A percentile compares a stretch with the other conserved stretches of the same genome.
phyloP scores from a whole-genome alignment of 1,140 invertebrate species.

The Trichoplusia ni region DNA sequence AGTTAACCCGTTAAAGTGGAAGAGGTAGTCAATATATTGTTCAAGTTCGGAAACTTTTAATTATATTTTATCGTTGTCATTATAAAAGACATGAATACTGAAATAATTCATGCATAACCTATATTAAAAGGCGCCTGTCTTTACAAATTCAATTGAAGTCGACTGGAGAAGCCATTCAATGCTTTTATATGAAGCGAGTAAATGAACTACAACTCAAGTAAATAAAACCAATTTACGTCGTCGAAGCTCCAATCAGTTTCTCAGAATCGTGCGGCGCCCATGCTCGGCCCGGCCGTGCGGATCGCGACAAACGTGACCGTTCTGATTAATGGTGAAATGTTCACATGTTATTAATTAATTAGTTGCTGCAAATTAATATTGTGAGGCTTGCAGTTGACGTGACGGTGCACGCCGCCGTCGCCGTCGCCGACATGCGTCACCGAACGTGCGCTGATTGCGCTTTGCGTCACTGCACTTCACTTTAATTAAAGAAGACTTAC shows the following conservation, averaged over 20 bases:
- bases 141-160: slow-evolving; percentile 26
- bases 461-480: slow-evolving; percentile 47
- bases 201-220: slow-evolving; percentile 28
- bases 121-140: not conserved
- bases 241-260: slow-evolving; percentile 30
- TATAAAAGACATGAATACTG: not conserved
- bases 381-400: slow-evolving; percentile 70
- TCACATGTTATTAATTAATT: slow-evolving; percentile 75
- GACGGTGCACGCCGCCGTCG: slow-evolving; percentile 41
- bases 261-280: not conserved
- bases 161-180: slow-evolving; percentile 20
- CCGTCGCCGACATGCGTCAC: slow-evolving; percentile 42
- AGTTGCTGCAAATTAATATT: slow-evolving; percentile 70
- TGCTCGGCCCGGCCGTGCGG: slow-evolving; percentile 4
- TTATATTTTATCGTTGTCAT: slow-evolving; percentile 5
- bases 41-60: not conserved
- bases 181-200: slow-evolving; percentile 18
- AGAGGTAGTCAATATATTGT: not conserved
- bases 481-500: slow-evolving; percentile 73
- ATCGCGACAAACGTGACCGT: slow-evolving; percentile 44
- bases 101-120: not conserved
- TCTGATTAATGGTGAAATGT: slow-evolving; percentile 65
- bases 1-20: not conserved
- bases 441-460: slow-evolving; percentile 39
- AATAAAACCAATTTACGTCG: slow-evolving; percentile 35